A percentile compares a stretch with the other conserved stretches of the same genome.
Conservation (phyloP, 2,113 vertebrate genomes). For the Stomatorhinus ivindoensis region DNA sequence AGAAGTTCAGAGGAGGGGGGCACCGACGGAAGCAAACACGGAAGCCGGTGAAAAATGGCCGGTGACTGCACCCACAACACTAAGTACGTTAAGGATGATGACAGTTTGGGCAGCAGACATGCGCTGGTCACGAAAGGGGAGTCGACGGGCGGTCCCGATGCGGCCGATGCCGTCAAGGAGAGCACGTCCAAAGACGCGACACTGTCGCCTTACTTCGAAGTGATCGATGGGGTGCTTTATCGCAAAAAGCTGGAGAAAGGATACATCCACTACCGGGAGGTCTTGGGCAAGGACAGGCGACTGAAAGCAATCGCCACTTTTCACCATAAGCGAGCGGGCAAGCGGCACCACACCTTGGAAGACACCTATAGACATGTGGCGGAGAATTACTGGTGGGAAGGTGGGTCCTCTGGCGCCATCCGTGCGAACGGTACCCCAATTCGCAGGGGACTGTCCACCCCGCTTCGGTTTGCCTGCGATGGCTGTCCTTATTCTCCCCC, state of each 20-base stretch:
- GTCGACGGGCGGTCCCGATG: conserved; percentile 23
- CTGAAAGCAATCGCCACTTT: conserved; percentile 56
- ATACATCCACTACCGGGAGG: conserved; percentile 65
- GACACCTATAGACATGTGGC: conserved; percentile 68
- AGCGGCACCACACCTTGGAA: conserved; percentile 62
- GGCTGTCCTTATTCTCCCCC: background rate
- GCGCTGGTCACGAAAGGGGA: conserved; percentile 34
- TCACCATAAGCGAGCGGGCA: conserved; percentile 51
- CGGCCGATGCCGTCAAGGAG: conserved; percentile 20
- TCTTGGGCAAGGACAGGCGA: conserved; percentile 56
- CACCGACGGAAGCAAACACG: background rate
- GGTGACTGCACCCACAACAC: conserved; percentile 43
- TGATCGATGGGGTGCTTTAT: conserved; percentile 61
- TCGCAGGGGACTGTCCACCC: background rate
- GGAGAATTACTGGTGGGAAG: conserved; percentile 76
- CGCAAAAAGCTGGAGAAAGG: conserved; percentile 67
- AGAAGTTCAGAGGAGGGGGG: background rate
- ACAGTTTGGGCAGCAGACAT: conserved; percentile 38
- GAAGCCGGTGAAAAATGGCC: conserved; percentile 55
- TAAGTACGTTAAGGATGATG: conserved; percentile 34
- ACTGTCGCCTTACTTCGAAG: conserved; percentile 55
- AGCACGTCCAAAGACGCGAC: conserved; percentile 13
- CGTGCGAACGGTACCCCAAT: background rate
- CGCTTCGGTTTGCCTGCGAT: background rate
- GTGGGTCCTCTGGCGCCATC: conserved; percentile 38